Evolutionary conservation across 2,113 vertebrate species (phyloP).

Genomic region (Austrofundulus limnaeus): DNA sequence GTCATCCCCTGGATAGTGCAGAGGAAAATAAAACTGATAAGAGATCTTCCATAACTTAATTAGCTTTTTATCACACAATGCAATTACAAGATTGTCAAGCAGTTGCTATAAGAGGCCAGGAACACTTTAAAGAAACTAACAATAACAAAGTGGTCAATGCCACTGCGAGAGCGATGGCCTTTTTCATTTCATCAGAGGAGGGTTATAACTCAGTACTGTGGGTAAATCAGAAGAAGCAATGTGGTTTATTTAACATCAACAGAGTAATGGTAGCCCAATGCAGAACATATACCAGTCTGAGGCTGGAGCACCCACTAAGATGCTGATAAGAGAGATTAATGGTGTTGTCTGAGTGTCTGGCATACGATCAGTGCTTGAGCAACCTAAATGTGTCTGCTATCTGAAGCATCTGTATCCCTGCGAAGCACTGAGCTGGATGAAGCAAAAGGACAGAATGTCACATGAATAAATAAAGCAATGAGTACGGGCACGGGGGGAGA

Average conservation of each 20-base stretch:
- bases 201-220: slow-evolving; percentile 60
- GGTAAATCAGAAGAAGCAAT: slow-evolving; percentile 67
- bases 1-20: slow-evolving; percentile 67
- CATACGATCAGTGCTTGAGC: slow-evolving; percentile 76
- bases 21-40: slow-evolving; percentile 77
- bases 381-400: slow-evolving; percentile 81
- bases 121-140: slow-evolving; percentile 72
- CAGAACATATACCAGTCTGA: slow-evolving; percentile 74
- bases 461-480: slow-evolving; percentile 70
- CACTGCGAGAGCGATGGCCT: slow-evolving; percentile 57
- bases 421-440: slow-evolving; percentile 70
- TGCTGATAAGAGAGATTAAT: slow-evolving; percentile 86
- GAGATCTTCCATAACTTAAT: slow-evolving; percentile 82
- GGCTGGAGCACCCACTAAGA: slow-evolving; percentile 72
- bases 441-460: slow-evolving; percentile 73
- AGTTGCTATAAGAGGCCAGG: slow-evolving; percentile 58
- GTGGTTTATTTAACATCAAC: slow-evolving; percentile 75
- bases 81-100: slow-evolving; percentile 80
- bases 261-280: slow-evolving; percentile 73
- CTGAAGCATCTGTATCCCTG: slow-evolving; percentile 79
- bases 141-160: slow-evolving; percentile 71
- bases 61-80: slow-evolving; percentile 83
- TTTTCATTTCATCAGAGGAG: slow-evolving; percentile 51
- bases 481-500: slow-evolving; percentile 45
- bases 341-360: slow-evolving; percentile 80